Percentiles rank a stretch among this genome's conserved stretches.
phyloP scores from a whole-genome alignment of 2,113 vertebrate genomes.

The Nansenia antarctica region DNA sequence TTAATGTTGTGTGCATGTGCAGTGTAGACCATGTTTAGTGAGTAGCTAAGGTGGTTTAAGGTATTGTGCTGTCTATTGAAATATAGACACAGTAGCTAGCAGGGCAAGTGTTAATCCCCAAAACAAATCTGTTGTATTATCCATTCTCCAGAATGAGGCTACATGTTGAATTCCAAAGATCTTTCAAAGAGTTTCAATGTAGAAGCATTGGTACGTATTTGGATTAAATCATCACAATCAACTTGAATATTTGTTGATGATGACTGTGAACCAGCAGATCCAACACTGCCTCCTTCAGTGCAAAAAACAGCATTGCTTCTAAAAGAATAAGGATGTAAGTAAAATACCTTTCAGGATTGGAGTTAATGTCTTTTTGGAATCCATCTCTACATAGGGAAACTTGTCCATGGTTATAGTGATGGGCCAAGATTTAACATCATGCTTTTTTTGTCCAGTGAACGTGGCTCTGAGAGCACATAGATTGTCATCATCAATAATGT shows the following conservation, averaged over 20 bases:
- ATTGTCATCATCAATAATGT: too few relatives aligned
- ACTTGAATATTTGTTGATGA: conserved; percentile 2
- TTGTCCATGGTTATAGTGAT: neutral
- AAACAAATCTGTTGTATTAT: neutral
- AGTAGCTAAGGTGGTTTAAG: neutral
- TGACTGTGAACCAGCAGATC: conserved; percentile 35
- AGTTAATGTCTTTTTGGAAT: neutral
- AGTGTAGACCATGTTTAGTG: too few relatives aligned
- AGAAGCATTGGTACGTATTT: neutral
- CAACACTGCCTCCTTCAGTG: conserved; percentile 69
- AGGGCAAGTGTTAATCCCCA: neutral
- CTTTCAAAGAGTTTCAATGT: neutral
- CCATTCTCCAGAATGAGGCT: neutral
- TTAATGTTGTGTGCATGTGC: neutral
- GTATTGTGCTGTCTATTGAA: neutral
- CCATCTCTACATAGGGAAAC: too few relatives aligned
- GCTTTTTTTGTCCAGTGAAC: neutral
- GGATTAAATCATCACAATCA: neutral
- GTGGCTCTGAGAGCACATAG: too few relatives aligned
- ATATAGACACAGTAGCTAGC: neutral
- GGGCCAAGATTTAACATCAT: neutral
- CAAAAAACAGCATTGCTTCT: conserved; percentile 41
- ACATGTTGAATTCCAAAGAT: neutral
- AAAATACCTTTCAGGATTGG: neutral
- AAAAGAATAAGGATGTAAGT: neutral